Evolutionary conservation across 2,113 vertebrate genomes (phyloP).

Genomic region (Tragelaphus scriptus): DNA sequence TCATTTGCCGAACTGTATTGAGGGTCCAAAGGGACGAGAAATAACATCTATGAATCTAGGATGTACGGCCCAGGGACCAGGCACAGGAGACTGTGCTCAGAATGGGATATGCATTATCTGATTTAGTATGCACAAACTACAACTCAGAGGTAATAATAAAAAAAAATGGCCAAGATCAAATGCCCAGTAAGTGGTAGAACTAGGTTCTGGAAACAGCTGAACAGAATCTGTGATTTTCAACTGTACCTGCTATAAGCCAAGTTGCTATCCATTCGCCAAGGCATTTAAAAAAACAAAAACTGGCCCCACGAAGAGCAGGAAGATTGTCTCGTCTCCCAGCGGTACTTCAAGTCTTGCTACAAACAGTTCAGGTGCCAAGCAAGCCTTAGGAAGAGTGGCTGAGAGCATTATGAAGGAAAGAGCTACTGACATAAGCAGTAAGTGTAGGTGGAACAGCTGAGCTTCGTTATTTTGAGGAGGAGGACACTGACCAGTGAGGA

Average conservation of each 20-base stretch:
- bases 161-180: neutral
- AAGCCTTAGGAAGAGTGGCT: neutral
- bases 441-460: neutral
- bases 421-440: neutral
- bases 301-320: constrained; percentile 21
- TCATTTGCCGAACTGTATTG: neutral
- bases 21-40: neutral
- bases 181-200: neutral
- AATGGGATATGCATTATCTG: neutral
- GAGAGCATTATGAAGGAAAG: neutral
- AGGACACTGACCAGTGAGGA: neutral
- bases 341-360: constrained; percentile 11
- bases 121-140: neutral
- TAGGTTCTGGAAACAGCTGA: neutral
- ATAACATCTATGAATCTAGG: neutral
- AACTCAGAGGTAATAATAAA: neutral
- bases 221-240: neutral
- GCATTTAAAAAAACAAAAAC: neutral
- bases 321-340: neutral
- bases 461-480: neutral
- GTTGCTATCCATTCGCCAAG: neutral
- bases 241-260: neutral
- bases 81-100: neutral
- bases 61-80: neutral
- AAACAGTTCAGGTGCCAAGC: neutral